Conservation (phyloP, 2,113 vertebrate genomes). For the Castor canadensis region DNA sequence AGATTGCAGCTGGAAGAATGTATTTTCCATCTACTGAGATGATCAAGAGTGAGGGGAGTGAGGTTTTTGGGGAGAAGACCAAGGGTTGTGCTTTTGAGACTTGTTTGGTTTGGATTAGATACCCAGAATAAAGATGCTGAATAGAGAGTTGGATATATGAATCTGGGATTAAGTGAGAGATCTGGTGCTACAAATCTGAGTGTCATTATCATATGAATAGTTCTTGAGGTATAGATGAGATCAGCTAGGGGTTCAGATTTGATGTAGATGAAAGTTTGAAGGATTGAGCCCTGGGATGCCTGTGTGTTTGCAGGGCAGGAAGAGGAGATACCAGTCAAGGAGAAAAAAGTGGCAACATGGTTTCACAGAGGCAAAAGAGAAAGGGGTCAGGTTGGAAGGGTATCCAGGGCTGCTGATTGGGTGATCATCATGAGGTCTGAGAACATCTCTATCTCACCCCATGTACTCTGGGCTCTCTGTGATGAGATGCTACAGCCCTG, state of each 20-base stretch:
- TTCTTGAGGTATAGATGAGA: neutral
- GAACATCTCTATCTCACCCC: neutral
- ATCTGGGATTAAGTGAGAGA: neutral
- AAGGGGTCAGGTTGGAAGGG: rapidly evolving
- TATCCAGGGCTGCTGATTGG: neutral
- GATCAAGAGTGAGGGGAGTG: neutral
- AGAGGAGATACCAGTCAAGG: neutral
- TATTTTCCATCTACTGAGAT: neutral
- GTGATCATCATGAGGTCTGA: neutral
- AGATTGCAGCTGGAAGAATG: neutral
- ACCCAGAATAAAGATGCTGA: neutral
- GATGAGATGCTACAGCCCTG: neutral
- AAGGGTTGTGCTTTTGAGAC: neutral
- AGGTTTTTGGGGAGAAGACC: neutral
- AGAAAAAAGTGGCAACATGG: neutral
- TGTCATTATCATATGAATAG: neutral
- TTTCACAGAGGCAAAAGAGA: neutral
- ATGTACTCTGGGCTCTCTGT: neutral
- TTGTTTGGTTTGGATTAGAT: neutral
- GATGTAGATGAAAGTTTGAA: neutral
- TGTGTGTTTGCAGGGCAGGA: neutral
- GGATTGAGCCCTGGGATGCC: neutral
- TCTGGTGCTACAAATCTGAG: neutral
- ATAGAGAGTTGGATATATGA: neutral
- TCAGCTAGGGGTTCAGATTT: neutral